Base-by-base conservation (phyloP, 2,888 invertebrate genomes). In the Blastobasis lacticolella region DNA sequence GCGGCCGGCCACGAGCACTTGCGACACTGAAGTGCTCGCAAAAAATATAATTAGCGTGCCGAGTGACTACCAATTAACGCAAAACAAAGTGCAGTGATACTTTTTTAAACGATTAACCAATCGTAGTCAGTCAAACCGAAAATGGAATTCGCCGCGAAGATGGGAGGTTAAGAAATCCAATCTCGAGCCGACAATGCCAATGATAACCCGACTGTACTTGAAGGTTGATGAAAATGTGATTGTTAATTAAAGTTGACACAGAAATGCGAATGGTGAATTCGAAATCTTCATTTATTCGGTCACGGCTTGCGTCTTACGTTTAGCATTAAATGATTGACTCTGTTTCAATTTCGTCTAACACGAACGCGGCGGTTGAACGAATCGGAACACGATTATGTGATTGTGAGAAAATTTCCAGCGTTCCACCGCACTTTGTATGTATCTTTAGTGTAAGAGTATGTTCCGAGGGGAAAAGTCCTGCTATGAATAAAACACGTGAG, bases 241-340 rank as follows among this genome's bases (percentile, higher is more conserved):
- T 85, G 81, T 75, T 86, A 88, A 88, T 87, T 87, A 87, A 82
- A 81, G 78, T 85, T 87, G 87, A 87, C 87, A 87, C 78, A 85
- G 84, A 88, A 86, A 84, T 79, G 73, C 79, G 75, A 78, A 74
- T 78, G 67, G 75, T 78, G 81, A 79, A 87, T 81, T 80, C 75
- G 73, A 80, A 85, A 82, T 85, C 83, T 81, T 87, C 84, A 83
- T 88, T 87, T 84, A 81, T 84, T 78, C 72, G 77, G 87, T 82
- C 81, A 87, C 82, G 88, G 81, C 75, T 80, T 79, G 74, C 73
- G 74, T 82, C 79, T 82, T 78, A 75, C 83, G 81, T 81, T 84
- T 81, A 80, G 81, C 78, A 81, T 86, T 85, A 85, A 87, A 87
- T 86, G 83, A 83, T 82, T 78, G 87, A 84, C 86, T 82, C 78